Base-by-base conservation (phyloP, 2,797 vertebrate species). In the Scleropages formosus region DNA sequence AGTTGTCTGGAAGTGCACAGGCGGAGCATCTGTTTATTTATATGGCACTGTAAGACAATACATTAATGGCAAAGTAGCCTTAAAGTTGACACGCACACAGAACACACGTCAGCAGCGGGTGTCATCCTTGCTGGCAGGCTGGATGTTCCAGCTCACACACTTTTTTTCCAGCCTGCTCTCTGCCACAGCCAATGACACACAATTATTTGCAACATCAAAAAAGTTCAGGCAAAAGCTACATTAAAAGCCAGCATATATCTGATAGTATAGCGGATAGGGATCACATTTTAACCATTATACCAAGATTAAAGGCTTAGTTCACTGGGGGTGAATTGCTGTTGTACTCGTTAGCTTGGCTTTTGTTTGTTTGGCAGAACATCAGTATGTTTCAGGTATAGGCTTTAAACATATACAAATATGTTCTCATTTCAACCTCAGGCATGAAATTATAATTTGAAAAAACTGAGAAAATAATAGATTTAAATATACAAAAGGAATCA, bases 41-140 rank as follows among this genome's bases (percentile, higher is more conserved):
- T 20, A 10, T 66, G 49, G 24, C 39, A 39, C 31, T 39, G 31
- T 39, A 39, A 39, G 31, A 39, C 31, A 39, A 39, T 39, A 39
- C 31, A 39, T 39, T 39, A 31, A 39, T 6, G 39, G 31, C 31
- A 39, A 69, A 24, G 67, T 67, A 24, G 44, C 11, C 49, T 46
- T 49, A 69, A 69, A 22, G 51, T 47, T 15, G 31, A 67, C n/a
- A 39, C 31, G 39, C 31, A 39, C 31, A 39, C 31, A 39, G n/a
- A n/a, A 63, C 26, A 64, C 27, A 44, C 31, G 44, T 65, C 65
- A 65, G 6, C 67, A 49, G 66, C n/a, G n/a, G n/a, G n/a, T n/a
- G n/a, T n/a, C n/a, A 56, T 24, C 24, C 66, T 47, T 68, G 44
- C 68, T 46, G 47, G 26, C 47, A 56, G 9, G 2, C 18, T 2